These are phyloP conservation scores for Centruroides sculpturatus DNA, from an alignment of 1,140 invertebrate species.

Conservation along the genomic window DNA sequence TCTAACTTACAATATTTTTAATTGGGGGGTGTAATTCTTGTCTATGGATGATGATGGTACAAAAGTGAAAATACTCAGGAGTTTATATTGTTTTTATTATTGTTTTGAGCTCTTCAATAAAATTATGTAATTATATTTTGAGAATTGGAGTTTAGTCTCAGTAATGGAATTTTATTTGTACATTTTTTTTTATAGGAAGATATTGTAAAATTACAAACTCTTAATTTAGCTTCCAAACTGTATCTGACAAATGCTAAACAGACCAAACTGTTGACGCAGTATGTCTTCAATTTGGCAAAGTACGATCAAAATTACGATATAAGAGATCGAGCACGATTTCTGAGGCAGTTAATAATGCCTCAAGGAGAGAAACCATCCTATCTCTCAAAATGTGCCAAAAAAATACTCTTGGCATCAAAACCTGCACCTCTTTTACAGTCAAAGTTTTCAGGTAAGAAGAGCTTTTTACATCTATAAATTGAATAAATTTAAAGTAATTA, in stretches of 20 bases:
- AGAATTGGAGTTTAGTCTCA: too few species aligned
- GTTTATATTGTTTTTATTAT: too few species aligned
- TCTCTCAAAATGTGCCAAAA: slow-evolving; percentile 53
- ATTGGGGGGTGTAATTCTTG: too few species aligned
- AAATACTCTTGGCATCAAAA: slow-evolving; percentile 80
- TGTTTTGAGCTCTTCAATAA: too few species aligned
- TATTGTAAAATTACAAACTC: slow-evolving; percentile 88
- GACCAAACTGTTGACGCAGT: slow-evolving; percentile 74
- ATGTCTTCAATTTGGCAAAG: slow-evolving; percentile 89
- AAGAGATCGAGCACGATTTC: slow-evolving; percentile 75
- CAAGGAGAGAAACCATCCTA: slow-evolving; percentile 32
- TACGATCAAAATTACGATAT: slow-evolving; percentile 99
- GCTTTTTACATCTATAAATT: neutral
- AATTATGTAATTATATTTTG: too few species aligned
- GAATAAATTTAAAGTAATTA: neutral
- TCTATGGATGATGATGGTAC: too few species aligned
- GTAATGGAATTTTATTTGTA: slow-evolving; percentile 4
- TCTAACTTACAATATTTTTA: too few species aligned
- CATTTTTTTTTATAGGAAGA: slow-evolving; percentile 50
- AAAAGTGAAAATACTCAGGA: too few species aligned
- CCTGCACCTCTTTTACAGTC: slow-evolving; percentile 52
- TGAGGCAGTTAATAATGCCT: slow-evolving; percentile 62
- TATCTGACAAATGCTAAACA: slow-evolving; percentile 77
- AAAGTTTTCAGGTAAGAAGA: neutral
- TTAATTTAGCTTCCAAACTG: slow-evolving; percentile 90